Evolutionary conservation across 2,797 vertebrate species (phyloP), one percentile per base, ranked within the genome.

Genomic region (Sebastes hubbsi): DNA sequence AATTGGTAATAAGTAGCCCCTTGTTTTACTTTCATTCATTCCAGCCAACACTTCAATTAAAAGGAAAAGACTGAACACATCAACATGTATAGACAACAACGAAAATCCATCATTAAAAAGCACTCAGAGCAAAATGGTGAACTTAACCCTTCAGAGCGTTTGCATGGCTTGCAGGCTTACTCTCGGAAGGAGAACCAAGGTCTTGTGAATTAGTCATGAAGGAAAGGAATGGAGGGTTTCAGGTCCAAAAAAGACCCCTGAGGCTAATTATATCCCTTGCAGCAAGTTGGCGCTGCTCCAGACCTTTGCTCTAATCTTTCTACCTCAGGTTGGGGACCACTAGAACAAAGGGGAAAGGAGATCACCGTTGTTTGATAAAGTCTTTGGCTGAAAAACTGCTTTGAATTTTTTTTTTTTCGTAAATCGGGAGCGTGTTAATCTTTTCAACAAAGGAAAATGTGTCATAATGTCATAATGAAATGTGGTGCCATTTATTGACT

Each of bases 261-360:
- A 91, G 95, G 87, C 93, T 94, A 95, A 96, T 96, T 95, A 95
- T 92, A 93, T 85, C 81, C 84, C 87, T 78, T 71, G 83, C 77
- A 90, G 88, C 82, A 81, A 86, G 82, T 80, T 88, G 89, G 83
- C 86, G 78, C 25, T 5, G 75, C 82, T 89, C 80, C 86, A 91
- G 86, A 90, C 80, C 81, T 72, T 78, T 88, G 86, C 89, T 88
- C 84, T 83, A 80, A 88, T 91, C 81, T 84, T 77, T 84, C 65
- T 82, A 88, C 84, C 85, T 91, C 52, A 77, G 88, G 87, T 84
- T 72, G 78, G 83, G 80, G 83, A 88, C 84, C 52, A 69, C 60
- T 65, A 38, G 71, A 90, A 79, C 87, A 85, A 88, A 88, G 42
- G 64, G 64, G 27, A 71, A 70, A 34, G 62, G 70, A 81, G 77